These are phyloP conservation scores for Platycheirus rosarum DNA, from an alignment of 2,888 invertebrate genomes.

Conservation along the genomic window DNA sequence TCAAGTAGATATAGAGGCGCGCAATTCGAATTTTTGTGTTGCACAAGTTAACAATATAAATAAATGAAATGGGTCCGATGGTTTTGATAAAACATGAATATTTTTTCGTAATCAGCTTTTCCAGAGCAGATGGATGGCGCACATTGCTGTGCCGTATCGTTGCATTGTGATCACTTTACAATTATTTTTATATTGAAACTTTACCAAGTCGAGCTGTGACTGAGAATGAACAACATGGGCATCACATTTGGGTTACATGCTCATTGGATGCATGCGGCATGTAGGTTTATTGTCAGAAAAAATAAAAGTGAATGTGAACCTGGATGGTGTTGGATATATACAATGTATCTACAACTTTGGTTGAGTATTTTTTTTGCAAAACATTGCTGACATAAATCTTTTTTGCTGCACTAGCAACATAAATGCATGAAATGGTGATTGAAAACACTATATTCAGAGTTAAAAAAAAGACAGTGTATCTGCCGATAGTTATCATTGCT, in stretches of 20 bases:
- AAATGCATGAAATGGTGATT: constrained; percentile 27
- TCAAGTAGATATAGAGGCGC: constrained; percentile 47
- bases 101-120: constrained; percentile 50
- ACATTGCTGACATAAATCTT: constrained; percentile 17
- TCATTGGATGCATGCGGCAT: constrained; percentile 46
- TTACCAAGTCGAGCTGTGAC: constrained; percentile 31
- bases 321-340: constrained; percentile 4
- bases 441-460: constrained; percentile 4
- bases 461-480: background rate
- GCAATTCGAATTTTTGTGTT: constrained; percentile 40
- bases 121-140: constrained; percentile 45
- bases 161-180: constrained; percentile 10
- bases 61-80: constrained; percentile 22
- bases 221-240: constrained; percentile 24
- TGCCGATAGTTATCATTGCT: constrained; percentile 3
- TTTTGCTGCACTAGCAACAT: constrained; percentile 13
- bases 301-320: constrained; percentile 29
- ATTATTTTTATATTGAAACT: constrained; percentile 17
- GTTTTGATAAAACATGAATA: constrained; percentile 45
- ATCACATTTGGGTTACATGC: constrained; percentile 59
- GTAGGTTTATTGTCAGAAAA: constrained; percentile 43
- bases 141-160: constrained; percentile 5
- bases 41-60: constrained; percentile 44
- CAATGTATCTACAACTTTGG: background rate
- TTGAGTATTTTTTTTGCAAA: background rate